Base-by-base conservation (phyloP, 1,140 invertebrate genomes). In the Drosophila seguyi region DNA sequence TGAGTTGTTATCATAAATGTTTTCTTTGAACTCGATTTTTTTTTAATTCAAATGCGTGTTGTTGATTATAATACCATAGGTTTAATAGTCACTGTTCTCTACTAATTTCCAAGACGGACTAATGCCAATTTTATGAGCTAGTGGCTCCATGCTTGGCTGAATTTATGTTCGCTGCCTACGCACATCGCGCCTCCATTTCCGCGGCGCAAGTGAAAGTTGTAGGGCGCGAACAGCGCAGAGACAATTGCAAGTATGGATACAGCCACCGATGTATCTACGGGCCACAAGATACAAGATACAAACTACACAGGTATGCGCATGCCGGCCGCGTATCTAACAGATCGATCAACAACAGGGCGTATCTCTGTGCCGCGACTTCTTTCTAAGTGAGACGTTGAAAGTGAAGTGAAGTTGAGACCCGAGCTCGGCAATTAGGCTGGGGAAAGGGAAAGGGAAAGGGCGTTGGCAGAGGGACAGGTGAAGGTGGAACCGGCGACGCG, bases 261-360 rank as follows among this genome's bases (percentile, higher is more conserved):
- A 59, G 66, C 56, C 31, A 61, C 18, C 52, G 47, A 45, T 65
- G 50, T 58, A 68, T 36, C 38, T n/a, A 22, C 52, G 29, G 50
- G 56, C 22, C 27, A 34, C 47, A 67, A 77, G 65, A 71, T 36
- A 57, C 72, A 57, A 50, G 41, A 63, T 56, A 56, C 60, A 56
- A 63, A 55, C 50, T 53, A 41, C 36, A 16, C 34, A 61, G 60
- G 81, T 73, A 58, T 79, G 75, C 71, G 71, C 69, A 83, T 83
- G 81, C 85, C 73, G 66, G 42, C 53, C 81, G 76, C 85, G 55
- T 88, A 88, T 88, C 85, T 88, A 80, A 72, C 74, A 79, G 73
- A 88, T 88, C 85, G 85, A 88, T 90, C 85, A 90, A 88, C 68
- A 39, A 75, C 69, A 81, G 75, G 73, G 77, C 81, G 77, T 68